Base-by-base conservation (phyloP, 2,888 invertebrate species). In the Chrysomela aeneicollis region DNA sequence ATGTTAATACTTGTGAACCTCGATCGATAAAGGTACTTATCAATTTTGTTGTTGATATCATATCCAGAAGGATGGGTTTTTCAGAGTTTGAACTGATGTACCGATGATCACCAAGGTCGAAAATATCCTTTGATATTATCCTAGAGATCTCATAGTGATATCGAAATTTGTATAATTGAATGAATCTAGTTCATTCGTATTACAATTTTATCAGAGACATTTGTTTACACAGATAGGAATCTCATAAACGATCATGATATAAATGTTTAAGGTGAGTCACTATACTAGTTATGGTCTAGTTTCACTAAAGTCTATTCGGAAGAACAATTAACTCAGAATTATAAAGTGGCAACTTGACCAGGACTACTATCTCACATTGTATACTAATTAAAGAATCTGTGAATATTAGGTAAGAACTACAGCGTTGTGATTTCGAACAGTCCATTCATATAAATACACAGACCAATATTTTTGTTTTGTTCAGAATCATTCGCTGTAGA, bases 401-500 rank as follows among this genome's bases (percentile, higher is more conserved):
- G 71, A 73, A 74, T 73, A 72, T 66, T 73, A 74, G 71, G 60
- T 69, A 71, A 71, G 67, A 64, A 72, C 73, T 71, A 73, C 69
- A 71, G 71, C 71, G 74, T 72, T 75, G 74, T 74, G 75, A 75
- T 74, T 69, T 68, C 42, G 68, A 72, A 69, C 72, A 71, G 76
- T 76, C 76, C 74, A 74, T 73, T 73, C 61, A 59, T 71, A 63
- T 49, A 73, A 1, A 42, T 42, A 4, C 64, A 73, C 72, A 74
- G 76, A 76, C 76, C 76, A 76, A 75, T 64, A 68, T 71, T 70
- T 73, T 73, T 63, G 42, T 64, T 73, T 69, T 67, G 61, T 67
- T 73, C 50, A 68, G 69, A 63, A 65, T 68, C 68, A 67, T 50
- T 64, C 65, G 66, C 68, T 72, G 66, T 71, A 70, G 71, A 37